phyloP scores from a whole-genome alignment of 2,113 vertebrate species.

The Serinus canaria region DNA sequence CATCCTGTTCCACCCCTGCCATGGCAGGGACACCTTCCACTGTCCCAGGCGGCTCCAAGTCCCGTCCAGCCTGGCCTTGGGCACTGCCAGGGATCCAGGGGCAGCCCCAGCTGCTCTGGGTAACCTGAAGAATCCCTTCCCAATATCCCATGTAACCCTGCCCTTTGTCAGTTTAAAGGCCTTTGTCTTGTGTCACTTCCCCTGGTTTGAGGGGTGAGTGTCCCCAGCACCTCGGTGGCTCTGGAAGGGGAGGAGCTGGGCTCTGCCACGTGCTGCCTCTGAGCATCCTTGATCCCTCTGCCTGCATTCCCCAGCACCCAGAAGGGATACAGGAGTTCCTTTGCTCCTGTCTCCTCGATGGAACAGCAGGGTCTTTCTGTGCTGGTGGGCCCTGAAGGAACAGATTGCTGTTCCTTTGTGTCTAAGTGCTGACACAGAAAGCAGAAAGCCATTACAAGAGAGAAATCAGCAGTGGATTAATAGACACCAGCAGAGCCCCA shows the following conservation, averaged over 20 bases:
- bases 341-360: accelerated
- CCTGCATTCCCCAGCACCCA: accelerated
- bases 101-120: not conserved
- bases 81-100: not conserved
- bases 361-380: not conserved
- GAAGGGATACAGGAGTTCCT: not conserved
- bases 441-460: not conserved
- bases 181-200: too few relatives aligned
- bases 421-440: not conserved
- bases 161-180: not conserved
- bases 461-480: not conserved
- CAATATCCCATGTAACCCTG: too few relatives aligned
- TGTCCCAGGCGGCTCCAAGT: not conserved
- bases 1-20: not conserved
- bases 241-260: not conserved
- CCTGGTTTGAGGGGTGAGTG: accelerated
- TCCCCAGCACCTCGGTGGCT: not conserved
- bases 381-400: not conserved
- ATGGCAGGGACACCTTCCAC: not conserved
- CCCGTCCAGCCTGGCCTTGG: not conserved
- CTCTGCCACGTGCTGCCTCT: not conserved
- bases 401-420: not conserved
- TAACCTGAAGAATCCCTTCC: not conserved
- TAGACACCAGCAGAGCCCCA: not conserved
- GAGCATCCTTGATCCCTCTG: not conserved